A percentile compares a stretch with the other conserved stretches of the same genome.
Evolutionary conservation across 2,888 invertebrate genomes (phyloP).

Genomic region (Minunthozetes semirufus): DNA sequence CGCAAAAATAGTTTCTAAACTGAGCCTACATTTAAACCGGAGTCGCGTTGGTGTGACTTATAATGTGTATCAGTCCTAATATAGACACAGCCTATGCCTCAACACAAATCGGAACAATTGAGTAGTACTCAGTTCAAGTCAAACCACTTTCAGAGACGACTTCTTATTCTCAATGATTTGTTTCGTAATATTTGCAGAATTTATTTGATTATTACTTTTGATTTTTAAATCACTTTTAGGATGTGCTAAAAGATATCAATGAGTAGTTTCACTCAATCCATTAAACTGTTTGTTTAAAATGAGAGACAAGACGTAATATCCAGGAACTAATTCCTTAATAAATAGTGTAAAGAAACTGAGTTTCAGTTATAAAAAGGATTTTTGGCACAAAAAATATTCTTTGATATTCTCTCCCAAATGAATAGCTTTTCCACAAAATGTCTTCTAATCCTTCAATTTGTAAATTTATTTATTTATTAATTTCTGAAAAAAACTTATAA

Average conservation of each 20-base stretch:
- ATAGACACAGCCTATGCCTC: neutral
- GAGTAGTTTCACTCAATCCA: neutral
- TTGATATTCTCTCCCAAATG: no score
- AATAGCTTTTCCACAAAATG: no score
- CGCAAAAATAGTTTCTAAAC: neutral
- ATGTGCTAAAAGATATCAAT: neutral
- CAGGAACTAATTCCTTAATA: no score
- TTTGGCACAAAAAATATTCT: no score
- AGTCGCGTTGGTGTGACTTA: slow-evolving; percentile 6
- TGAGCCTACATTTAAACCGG: neutral
- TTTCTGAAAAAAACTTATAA: no score
- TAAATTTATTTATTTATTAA: no score
- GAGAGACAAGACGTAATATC: neutral
- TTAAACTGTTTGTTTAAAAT: neutral
- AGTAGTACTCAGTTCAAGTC: neutral
- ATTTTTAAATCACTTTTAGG: no score
- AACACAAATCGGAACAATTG: neutral
- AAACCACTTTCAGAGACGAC: neutral
- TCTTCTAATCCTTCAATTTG: no score
- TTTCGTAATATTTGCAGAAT: no score
- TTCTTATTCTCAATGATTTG: neutral
- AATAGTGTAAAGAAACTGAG: no score
- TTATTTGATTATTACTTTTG: no score
- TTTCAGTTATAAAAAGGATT: no score
- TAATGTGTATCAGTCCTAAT: neutral